Percentiles rank a stretch among this genome's conserved stretches.
These are phyloP conservation scores for Cataglyphis altisquamis DNA, from an alignment of 2,888 invertebrate genomes.

Conservation along the genomic window DNA sequence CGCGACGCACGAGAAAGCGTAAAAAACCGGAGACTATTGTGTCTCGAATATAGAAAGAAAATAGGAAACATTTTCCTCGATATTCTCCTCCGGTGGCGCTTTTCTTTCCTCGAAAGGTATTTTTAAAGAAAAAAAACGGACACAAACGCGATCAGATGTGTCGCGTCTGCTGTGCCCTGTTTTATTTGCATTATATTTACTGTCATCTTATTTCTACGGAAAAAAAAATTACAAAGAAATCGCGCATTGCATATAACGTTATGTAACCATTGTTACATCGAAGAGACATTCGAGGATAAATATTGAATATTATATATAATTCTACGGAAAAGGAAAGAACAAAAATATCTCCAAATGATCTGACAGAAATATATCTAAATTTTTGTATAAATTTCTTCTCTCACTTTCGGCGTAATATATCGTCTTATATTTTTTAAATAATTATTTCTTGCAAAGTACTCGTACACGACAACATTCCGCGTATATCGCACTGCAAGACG, in stretches of 20 bases:
- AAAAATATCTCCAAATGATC: neutral
- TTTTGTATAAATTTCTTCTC: neutral
- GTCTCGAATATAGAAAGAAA: constrained; percentile 42
- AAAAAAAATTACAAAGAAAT: constrained; percentile 8
- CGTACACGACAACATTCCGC: neutral
- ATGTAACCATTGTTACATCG: neutral
- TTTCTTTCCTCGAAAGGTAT: neutral
- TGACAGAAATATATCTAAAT: neutral
- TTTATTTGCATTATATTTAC: constrained; percentile 33
- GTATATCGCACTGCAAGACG: constrained; percentile 3
- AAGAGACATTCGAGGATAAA: neutral
- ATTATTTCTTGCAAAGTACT: neutral
- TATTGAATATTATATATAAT: neutral
- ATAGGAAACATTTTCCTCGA: constrained; percentile 35
- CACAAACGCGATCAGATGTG: constrained; percentile 26
- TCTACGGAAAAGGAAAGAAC: neutral
- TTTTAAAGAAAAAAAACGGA: constrained; percentile 6
- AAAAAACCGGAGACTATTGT: constrained; percentile 27
- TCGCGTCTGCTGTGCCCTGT: neutral
- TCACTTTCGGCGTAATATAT: neutral
- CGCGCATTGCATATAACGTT: neutral
- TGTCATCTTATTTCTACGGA: neutral
- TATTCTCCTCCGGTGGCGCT: constrained; percentile 2
- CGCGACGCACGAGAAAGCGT: constrained; percentile 21
- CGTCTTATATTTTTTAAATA: neutral